Evolutionary conservation across 1,140 invertebrate genomes (phyloP).

Genomic region (Drosophila rhopaloa): DNA sequence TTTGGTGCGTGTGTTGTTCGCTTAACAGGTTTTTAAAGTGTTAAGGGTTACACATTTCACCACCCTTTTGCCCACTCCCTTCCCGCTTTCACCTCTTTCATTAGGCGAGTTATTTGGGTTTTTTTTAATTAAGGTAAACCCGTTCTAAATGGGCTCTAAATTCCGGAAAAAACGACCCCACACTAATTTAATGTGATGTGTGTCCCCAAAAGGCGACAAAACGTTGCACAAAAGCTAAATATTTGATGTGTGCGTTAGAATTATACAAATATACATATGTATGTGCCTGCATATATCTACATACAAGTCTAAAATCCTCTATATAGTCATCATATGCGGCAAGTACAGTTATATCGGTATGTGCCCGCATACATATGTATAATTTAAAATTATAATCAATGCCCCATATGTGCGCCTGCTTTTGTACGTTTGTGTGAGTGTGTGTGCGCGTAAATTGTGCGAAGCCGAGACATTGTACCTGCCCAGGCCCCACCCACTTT

Average conservation of each 20-base stretch:
- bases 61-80: background rate
- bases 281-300: slow-evolving; percentile 27
- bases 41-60: slow-evolving; percentile 22
- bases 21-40: slow-evolving; percentile 73
- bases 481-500: slow-evolving; percentile 21
- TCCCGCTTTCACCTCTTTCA: background rate
- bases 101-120: slow-evolving; percentile 36
- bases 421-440: slow-evolving; percentile 26
- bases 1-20: slow-evolving; percentile 44
- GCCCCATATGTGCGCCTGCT: slow-evolving; percentile 59
- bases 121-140: slow-evolving; percentile 50
- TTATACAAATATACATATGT: slow-evolving; percentile 27
- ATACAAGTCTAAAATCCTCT: slow-evolving; percentile 11
- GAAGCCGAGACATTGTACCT: slow-evolving; percentile 74
- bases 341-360: slow-evolving; percentile 52
- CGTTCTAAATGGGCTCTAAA: slow-evolving; percentile 34
- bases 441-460: slow-evolving; percentile 71
- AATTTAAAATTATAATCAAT: slow-evolving; percentile 83
- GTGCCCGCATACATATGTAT: slow-evolving; percentile 49
- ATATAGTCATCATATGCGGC: slow-evolving; percentile 39
- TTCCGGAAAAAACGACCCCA: slow-evolving; percentile 50
- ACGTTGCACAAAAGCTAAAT: slow-evolving; percentile 71
- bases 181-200: slow-evolving; percentile 65
- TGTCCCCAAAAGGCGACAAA: slow-evolving; percentile 60
- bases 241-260: slow-evolving; percentile 59